These are phyloP conservation scores for Agonum fuliginosum DNA, from an alignment of 2,888 invertebrate genomes.

Conservation along the genomic window DNA sequence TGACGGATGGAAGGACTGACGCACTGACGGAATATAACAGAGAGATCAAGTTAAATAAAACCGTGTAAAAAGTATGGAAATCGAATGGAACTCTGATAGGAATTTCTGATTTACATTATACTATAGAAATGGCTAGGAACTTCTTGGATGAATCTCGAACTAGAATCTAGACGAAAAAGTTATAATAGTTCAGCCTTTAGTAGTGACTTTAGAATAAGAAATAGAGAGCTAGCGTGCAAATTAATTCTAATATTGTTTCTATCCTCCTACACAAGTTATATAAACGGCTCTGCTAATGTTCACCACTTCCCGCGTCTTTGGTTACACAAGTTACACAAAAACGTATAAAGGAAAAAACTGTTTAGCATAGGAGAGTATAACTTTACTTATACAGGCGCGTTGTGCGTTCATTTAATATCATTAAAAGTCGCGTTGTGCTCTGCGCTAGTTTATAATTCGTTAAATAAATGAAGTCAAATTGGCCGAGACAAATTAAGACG, in stretches of 20 bases:
- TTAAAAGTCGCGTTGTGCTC: slow-evolving; percentile 40
- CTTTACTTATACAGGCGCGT: slow-evolving; percentile 43
- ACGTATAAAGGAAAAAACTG: slow-evolving; percentile 29
- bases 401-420: slow-evolving; percentile 49
- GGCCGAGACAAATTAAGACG: slow-evolving; percentile 1
- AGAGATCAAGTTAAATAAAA: no score
- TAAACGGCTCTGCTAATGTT: neutral
- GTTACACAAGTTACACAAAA: slow-evolving; percentile 16
- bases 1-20: no score
- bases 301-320: slow-evolving; percentile 8
- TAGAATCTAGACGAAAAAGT: no score
- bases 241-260: neutral
- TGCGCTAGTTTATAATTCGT: slow-evolving; percentile 47
- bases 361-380: slow-evolving; percentile 42
- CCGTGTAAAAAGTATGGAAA: no score
- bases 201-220: no score
- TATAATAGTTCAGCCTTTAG: no score
- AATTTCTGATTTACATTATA: no score
- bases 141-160: no score
- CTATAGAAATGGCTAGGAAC: no score
- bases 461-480: slow-evolving; percentile 55
- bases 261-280: neutral
- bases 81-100: no score
- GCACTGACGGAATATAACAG: no score
- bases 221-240: neutral